These are phyloP conservation scores for Mugil cephalus DNA, from an alignment of 2,113 vertebrate species.

Conservation along the genomic window DNA sequence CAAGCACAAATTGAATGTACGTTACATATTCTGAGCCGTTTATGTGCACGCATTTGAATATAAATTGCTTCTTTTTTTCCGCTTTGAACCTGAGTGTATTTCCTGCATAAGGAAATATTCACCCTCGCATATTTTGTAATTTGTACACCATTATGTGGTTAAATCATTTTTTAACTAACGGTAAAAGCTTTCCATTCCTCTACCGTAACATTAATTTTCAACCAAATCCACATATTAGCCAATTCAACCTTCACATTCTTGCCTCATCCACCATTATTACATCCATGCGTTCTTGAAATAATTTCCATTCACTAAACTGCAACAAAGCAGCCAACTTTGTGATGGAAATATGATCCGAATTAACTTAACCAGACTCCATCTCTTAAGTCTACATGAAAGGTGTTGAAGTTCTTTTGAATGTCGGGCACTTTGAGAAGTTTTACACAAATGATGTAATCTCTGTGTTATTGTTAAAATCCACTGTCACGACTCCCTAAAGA, in stretches of 20 bases:
- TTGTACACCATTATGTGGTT: too few relatives aligned
- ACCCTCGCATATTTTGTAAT: too few relatives aligned
- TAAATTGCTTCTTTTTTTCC: background rate
- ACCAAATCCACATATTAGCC: too few relatives aligned
- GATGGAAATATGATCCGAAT: background rate
- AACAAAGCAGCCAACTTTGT: background rate
- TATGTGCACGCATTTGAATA: background rate
- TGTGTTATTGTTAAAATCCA: slow-evolving; percentile 24
- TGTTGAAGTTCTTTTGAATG: background rate
- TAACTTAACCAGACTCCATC: background rate
- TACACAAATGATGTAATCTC: background rate
- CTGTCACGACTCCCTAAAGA: slow-evolving; percentile 20
- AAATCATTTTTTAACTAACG: too few relatives aligned
- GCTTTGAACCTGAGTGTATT: too few relatives aligned
- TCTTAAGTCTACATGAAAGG: background rate
- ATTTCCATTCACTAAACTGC: too few relatives aligned
- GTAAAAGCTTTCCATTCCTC: too few relatives aligned
- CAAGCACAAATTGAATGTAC: background rate
- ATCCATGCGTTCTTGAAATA: too few relatives aligned
- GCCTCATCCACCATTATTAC: too few relatives aligned
- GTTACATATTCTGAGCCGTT: background rate
- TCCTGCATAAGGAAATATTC: too few relatives aligned
- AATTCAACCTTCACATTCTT: too few relatives aligned
- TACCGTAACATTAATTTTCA: too few relatives aligned
- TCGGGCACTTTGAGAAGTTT: background rate